Conservation (phyloP, 2,113 vertebrate genomes). For the Isurus oxyrinchus region DNA sequence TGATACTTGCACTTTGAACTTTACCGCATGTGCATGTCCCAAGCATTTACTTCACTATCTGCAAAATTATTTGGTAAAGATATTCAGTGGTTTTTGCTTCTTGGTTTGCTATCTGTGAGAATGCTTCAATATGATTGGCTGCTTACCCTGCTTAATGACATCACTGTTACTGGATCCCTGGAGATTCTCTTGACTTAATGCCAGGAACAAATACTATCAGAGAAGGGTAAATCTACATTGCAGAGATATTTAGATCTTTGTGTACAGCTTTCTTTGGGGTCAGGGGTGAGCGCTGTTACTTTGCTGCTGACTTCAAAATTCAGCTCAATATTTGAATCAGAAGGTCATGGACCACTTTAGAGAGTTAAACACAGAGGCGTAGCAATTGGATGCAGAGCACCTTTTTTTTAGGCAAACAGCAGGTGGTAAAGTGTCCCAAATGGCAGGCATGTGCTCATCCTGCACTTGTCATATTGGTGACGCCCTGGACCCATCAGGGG, state of each 20-base stretch:
- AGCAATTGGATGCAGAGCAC: not conserved
- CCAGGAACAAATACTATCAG: too few species aligned
- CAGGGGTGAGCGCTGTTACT: not conserved
- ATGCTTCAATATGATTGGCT: too few species aligned
- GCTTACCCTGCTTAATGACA: too few species aligned
- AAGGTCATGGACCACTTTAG: not conserved
- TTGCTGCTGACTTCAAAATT: not conserved
- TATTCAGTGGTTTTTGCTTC: too few species aligned
- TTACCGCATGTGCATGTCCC: too few species aligned
- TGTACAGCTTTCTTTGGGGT: too few species aligned
- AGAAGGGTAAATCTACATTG: not conserved
- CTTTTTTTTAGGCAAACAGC: not conserved
- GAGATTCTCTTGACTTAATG: too few species aligned
- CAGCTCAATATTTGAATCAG: not conserved
- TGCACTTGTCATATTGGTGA: not conserved
- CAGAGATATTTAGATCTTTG: not conserved
- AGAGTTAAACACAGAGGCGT: not conserved
- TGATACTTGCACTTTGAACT: too few species aligned
- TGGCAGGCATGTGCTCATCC: not conserved
- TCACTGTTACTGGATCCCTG: too few species aligned
- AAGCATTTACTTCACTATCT: too few species aligned
- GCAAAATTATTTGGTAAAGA: too few species aligned
- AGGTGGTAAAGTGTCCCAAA: not conserved
- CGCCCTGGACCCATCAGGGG: not conserved
- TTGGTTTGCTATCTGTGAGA: too few species aligned